These are phyloP conservation scores for Neelides folsomi DNA, from an alignment of 2,888 invertebrate species.

Conservation along the genomic window DNA sequence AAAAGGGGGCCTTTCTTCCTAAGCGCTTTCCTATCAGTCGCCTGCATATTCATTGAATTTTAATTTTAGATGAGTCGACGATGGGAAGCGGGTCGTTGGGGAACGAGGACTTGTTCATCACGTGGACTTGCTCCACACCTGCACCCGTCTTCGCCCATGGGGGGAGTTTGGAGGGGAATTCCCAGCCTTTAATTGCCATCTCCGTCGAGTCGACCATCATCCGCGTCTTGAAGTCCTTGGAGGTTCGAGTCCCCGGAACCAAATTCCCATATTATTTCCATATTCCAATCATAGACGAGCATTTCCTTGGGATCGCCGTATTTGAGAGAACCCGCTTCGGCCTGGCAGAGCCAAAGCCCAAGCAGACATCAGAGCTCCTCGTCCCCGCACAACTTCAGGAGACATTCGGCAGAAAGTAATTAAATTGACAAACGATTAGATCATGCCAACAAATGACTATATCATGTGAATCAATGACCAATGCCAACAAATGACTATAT, in stretches of 20 bases:
- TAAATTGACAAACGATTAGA: background rate
- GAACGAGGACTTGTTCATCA: conserved; percentile 33
- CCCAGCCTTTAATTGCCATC: conserved; percentile 37
- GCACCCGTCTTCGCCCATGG: conserved; percentile 28
- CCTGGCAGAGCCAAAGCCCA: conserved; percentile 32
- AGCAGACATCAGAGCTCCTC: conserved; percentile 24
- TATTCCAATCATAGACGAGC: conserved; percentile 21
- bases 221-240: conserved; percentile 41
- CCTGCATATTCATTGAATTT: background rate
- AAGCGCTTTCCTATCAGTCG: background rate
- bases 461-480: too few species aligned
- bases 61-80: conserved; percentile 28
- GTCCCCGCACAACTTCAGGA: conserved; percentile 27
- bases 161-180: conserved; percentile 22
- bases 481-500: too few species aligned
- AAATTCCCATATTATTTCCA: background rate
- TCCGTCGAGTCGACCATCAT: conserved; percentile 45
- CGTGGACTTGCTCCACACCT: conserved; percentile 33
- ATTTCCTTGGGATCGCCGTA: conserved; percentile 31
- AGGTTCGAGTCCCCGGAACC: too few species aligned
- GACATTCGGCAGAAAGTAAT: conserved; percentile 33
- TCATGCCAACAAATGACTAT: too few species aligned
- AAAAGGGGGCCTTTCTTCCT: background rate
- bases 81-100: conserved; percentile 29
- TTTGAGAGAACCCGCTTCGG: conserved; percentile 29